Evolutionary conservation across 2,113 vertebrate species (phyloP).

Genomic region (Sinosuthora webbiana): DNA sequence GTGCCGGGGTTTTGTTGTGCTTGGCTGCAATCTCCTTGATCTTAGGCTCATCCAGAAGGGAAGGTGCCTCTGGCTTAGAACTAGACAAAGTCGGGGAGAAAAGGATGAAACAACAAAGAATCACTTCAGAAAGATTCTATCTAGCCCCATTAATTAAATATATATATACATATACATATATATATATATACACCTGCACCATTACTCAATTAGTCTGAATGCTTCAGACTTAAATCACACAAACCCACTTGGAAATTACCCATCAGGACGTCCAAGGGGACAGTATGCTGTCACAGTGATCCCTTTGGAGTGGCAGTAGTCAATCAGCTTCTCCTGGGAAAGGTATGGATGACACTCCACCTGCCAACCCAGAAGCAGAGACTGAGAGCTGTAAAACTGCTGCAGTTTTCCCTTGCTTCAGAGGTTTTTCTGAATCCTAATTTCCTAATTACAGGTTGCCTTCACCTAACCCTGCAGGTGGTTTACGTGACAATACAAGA

Average conservation of each 20-base stretch:
- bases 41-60: conserved; percentile 81
- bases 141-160: background rate
- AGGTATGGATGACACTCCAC: conserved; percentile 92
- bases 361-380: conserved; percentile 65
- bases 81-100: conserved; percentile 25
- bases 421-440: background rate
- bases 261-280: conserved; percentile 91
- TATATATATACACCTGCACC: background rate
- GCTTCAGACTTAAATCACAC: background rate
- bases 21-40: conserved; percentile 83
- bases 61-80: conserved; percentile 77
- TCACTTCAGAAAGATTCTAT: background rate
- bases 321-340: conserved; percentile 87
- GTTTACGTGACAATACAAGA: background rate
- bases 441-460: background rate
- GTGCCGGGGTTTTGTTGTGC: conserved; percentile 85
- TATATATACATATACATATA: background rate
- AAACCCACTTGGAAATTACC: conserved; percentile 68
- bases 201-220: background rate
- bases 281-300: conserved; percentile 92
- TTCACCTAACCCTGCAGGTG: background rate
- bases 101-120: background rate
- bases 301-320: conserved; percentile 87
- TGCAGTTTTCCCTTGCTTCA: background rate
- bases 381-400: background rate